Evolutionary conservation across 2,113 vertebrate species (phyloP).

Genomic region (Hypomesus transpacificus): DNA sequence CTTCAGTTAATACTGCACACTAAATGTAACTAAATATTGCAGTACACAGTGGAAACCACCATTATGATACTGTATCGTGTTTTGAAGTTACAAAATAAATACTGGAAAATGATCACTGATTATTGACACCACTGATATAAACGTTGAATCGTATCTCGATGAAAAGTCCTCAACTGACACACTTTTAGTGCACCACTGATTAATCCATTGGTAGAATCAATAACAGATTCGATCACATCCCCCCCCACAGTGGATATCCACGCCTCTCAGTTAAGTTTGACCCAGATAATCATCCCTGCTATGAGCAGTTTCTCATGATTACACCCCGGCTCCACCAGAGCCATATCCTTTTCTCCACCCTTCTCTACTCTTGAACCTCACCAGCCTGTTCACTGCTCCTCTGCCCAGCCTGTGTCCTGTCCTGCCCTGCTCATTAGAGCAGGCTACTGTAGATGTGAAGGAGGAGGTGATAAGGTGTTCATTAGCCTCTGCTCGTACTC

Average conservation of each 20-base stretch:
- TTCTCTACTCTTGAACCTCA: constrained; percentile 14
- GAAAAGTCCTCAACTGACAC: not conserved
- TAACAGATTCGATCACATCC: not conserved
- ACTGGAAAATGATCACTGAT: not conserved
- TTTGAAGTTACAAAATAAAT: no score
- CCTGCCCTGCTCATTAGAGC: constrained; percentile 30
- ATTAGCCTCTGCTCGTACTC: constrained; percentile 21
- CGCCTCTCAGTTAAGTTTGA: not conserved
- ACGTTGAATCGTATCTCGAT: no score
- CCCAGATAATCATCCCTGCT: not conserved
- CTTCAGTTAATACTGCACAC: constrained; percentile 36
- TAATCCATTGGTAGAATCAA: not conserved
- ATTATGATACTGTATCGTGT: no score
- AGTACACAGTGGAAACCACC: no score
- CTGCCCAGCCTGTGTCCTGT: not conserved
- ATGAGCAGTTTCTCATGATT: not conserved
- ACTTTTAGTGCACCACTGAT: constrained; percentile 1
- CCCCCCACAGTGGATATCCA: not conserved
- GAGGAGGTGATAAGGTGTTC: constrained; percentile 14
- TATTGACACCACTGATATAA: not conserved
- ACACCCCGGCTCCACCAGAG: not conserved
- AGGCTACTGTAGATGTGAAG: constrained; percentile 23
- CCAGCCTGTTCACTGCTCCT: constrained; percentile 7
- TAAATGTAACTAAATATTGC: constrained; percentile 7
- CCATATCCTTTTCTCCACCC: not conserved